Conservation (phyloP, 2,888 invertebrate species). For the Bugula neritina region DNA sequence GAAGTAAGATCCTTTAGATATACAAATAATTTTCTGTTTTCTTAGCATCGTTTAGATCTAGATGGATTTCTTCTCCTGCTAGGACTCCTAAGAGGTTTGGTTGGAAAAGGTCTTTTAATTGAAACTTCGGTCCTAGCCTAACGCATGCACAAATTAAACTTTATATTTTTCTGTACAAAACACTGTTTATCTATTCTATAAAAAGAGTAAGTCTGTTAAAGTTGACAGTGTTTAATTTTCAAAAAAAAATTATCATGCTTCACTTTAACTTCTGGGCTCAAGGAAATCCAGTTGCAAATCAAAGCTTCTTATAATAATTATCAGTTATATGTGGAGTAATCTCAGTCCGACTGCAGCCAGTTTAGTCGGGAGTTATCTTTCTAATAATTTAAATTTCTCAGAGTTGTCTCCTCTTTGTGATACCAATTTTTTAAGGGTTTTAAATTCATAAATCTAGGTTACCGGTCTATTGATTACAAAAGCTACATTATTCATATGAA, state of each 20-base stretch:
- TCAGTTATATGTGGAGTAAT: too few species aligned
- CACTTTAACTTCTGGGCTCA: not conserved
- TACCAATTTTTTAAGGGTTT: too few species aligned
- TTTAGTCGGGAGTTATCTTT: too few species aligned
- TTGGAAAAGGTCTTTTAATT: conserved; percentile 12
- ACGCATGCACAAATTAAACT: not conserved
- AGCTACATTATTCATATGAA: too few species aligned
- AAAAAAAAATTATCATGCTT: not conserved
- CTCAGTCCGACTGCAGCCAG: too few species aligned
- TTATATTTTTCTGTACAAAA: not conserved
- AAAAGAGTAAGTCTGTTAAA: not conserved
- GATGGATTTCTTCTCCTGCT: not conserved
- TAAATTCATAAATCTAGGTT: too few species aligned
- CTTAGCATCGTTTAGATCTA: not conserved
- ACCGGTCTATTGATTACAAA: too few species aligned
- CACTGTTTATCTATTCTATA: not conserved
- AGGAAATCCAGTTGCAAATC: not conserved
- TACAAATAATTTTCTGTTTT: too few species aligned
- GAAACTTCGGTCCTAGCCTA: conserved; percentile 19
- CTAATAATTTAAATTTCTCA: too few species aligned
- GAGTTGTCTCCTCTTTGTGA: too few species aligned
- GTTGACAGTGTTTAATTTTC: not conserved
- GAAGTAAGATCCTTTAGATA: too few species aligned
- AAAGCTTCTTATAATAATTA: too few species aligned
- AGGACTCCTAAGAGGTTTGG: not conserved